Evolutionary conservation across 2,113 vertebrate genomes (phyloP).

Genomic region (Miniopterus natalensis): DNA sequence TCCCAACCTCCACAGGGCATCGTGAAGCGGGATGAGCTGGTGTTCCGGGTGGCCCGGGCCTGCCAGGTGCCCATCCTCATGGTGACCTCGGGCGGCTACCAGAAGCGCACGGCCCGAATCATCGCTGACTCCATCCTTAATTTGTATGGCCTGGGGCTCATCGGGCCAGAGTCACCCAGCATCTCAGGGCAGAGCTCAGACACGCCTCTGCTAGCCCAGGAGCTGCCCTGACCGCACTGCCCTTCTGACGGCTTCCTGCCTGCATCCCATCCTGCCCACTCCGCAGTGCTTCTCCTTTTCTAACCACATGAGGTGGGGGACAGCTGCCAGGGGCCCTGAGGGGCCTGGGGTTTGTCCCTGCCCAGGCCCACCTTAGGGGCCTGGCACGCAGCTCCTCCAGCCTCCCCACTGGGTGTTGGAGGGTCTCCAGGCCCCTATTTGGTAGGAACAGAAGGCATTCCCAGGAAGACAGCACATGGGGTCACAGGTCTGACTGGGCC

Average conservation of each 20-base stretch:
- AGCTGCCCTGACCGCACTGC: slow-evolving; percentile 73
- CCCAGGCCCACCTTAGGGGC: not conserved
- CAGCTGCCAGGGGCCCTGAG: not conserved
- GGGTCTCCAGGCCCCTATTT: not conserved
- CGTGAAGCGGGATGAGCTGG: slow-evolving; percentile 94
- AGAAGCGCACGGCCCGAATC: slow-evolving; percentile 96
- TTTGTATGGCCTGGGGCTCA: slow-evolving; percentile 91
- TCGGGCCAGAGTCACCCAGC: slow-evolving; percentile 79
- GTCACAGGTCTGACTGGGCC: not conserved
- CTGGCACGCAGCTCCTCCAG: not conserved
- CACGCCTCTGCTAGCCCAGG: slow-evolving; percentile 79
- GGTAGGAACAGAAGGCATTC: not conserved
- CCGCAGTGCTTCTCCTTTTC: slow-evolving; percentile 37
- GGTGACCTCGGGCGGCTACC: slow-evolving; percentile 97
- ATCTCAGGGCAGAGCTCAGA: slow-evolving; percentile 79
- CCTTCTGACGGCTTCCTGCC: not conserved
- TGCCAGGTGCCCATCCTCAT: slow-evolving; percentile 94
- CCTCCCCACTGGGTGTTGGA: not conserved
- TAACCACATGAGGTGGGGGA: not conserved
- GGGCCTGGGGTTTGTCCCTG: not conserved
- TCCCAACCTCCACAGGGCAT: slow-evolving; percentile 90
- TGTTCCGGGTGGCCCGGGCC: slow-evolving; percentile 92
- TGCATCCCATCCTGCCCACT: not conserved
- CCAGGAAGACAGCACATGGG: rapidly evolving
- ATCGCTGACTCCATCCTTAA: slow-evolving; percentile 99